Evolutionary conservation across 2,113 vertebrate species (phyloP).

Genomic region (Clarias magur): DNA sequence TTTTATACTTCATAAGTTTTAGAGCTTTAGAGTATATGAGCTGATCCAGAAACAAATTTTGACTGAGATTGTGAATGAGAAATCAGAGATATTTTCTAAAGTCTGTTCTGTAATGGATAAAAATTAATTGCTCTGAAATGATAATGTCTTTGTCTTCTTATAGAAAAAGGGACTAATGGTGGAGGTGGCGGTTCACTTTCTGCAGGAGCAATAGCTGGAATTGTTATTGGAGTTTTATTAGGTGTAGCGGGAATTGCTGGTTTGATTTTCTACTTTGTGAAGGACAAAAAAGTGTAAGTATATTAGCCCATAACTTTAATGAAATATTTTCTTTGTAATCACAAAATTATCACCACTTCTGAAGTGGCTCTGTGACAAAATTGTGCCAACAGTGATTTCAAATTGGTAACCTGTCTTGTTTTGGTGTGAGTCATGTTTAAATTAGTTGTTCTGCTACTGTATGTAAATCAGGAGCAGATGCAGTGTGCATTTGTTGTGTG

Average conservation of each 20-base stretch:
- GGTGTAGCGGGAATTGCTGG: slow-evolving; percentile 3
- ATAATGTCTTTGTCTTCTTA: slow-evolving; percentile 10
- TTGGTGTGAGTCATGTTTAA: neutral
- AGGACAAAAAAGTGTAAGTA: slow-evolving; percentile 30
- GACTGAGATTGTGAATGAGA: no score
- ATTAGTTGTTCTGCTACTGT: neutral
- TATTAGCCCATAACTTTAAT: neutral
- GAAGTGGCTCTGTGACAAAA: neutral
- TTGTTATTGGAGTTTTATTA: slow-evolving; percentile 45
- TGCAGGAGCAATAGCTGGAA: slow-evolving; percentile 33
- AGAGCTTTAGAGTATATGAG: no score
- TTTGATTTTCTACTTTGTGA: slow-evolving; percentile 1
- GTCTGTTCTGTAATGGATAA: neutral
- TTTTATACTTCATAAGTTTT: no score
- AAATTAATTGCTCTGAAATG: neutral
- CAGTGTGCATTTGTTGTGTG: neutral
- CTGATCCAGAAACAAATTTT: no score
- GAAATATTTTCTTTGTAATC: neutral
- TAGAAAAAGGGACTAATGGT: no score
- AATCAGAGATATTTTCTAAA: no score
- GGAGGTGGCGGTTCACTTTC: neutral
- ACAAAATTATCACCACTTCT: neutral
- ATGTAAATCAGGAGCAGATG: neutral
- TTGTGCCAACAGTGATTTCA: neutral
- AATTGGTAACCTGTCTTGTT: neutral